Percentiles rank a stretch among this genome's conserved stretches.
Evolutionary conservation across 2,113 vertebrate species (phyloP).

Genomic region (Neolamprologus toae): DNA sequence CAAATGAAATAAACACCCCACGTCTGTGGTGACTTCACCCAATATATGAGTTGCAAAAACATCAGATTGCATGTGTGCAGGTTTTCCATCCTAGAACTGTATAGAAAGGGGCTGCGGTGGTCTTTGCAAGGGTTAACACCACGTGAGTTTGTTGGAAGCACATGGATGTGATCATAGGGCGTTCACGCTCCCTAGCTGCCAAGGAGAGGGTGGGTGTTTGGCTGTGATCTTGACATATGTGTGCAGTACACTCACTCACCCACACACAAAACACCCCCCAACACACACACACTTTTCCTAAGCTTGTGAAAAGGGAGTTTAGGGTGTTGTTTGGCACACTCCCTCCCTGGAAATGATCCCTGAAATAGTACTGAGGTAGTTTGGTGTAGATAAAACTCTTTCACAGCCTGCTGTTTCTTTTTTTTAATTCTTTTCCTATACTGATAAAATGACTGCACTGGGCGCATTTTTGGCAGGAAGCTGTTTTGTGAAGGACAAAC

Average conservation of each 20-base stretch:
- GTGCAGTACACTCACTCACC: conserved; percentile 24
- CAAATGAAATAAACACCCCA: conserved; percentile 31
- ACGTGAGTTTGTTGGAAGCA: conserved; percentile 8
- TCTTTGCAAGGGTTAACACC: conserved; percentile 18
- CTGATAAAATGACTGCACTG: background rate
- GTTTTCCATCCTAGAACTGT: background rate
- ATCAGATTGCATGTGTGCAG: background rate
- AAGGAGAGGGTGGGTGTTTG: conserved; percentile 50
- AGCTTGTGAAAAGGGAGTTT: background rate
- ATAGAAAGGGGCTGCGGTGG: background rate
- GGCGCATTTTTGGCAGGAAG: background rate
- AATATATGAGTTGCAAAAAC: background rate
- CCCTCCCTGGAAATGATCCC: background rate
- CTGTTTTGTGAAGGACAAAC: conserved; percentile 36
- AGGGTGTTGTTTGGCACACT: conserved; percentile 1
- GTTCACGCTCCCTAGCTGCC: conserved; percentile 43
- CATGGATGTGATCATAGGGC: conserved; percentile 51
- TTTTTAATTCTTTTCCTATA: background rate
- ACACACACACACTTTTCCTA: background rate
- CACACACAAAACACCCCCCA: background rate
- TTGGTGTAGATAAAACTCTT: background rate
- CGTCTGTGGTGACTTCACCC: conserved; percentile 34
- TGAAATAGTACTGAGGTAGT: background rate
- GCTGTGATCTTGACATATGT: conserved; percentile 41
- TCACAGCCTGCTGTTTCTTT: background rate